Evolutionary conservation across 2,888 invertebrate species (phyloP), one percentile per base, ranked within the genome.

Genomic region (Busseola fusca): DNA sequence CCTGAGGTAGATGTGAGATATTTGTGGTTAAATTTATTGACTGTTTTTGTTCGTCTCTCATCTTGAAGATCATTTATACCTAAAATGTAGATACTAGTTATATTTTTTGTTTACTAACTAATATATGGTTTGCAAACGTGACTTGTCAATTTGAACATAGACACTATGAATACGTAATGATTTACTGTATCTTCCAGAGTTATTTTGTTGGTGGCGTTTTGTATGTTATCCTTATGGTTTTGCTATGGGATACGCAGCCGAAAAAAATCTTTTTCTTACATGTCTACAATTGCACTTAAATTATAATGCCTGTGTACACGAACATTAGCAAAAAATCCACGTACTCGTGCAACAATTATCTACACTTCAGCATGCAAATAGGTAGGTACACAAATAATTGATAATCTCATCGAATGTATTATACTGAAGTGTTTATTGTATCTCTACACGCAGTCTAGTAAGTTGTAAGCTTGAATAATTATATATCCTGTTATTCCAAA

Each of bases 71-170:
- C 45, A 69, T 80, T 58, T 63, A 14, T 63, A 73, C 14, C 42
- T 75, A 64, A 9, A n/a, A 30, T 52, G 30, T n/a, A 56, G 30
- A 42, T 18, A 37, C 16, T 65, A 57, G 74, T 64, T 25, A 69
- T 74, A 48, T 69, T 75, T 80, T 83, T 80, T 84, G 69, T 74
- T 82, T 66, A 59, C 64, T 45, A 14, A 52, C 56, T 57, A 81
- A 80, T 70, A 69, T 64, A 70, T 48, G 69, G 60, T 74, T 66
- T 59, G 66, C 30, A 66, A 79, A 82, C 83, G 82, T 83, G 82
- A 79, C 83, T 78, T 45, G 56, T 37, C 30, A 71, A 70, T 70
- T 69, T 68, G 56, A 66, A 71, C 56, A 34, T 59, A 52, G 21
- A 83, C 48, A 72, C 42, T 42, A 57, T 65, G 64, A 58, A 63